These are phyloP conservation scores for Glossophaga mutica DNA, from an alignment of 2,797 vertebrate species.

Conservation along the genomic window DNA sequence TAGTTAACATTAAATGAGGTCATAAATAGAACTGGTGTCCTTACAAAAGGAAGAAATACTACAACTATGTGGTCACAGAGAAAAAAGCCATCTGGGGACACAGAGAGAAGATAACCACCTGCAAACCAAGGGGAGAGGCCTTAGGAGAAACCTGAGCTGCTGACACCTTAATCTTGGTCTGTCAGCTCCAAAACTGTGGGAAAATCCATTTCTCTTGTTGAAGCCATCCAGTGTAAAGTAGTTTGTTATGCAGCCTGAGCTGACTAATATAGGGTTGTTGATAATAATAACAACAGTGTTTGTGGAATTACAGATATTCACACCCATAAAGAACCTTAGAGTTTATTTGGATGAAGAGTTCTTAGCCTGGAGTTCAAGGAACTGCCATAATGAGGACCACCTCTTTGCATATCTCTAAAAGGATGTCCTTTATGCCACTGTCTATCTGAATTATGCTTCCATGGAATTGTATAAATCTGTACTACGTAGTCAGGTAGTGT, in stretches of 20 bases:
- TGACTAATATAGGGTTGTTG: neutral
- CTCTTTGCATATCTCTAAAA: neutral
- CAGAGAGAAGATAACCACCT: neutral
- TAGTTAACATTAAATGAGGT: neutral
- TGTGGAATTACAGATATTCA: conserved; percentile 10
- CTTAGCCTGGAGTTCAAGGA: neutral
- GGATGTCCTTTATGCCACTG: neutral
- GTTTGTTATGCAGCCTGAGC: neutral
- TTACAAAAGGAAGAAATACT: neutral
- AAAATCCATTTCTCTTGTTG: neutral
- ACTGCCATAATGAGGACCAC: neutral
- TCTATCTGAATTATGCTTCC: neutral
- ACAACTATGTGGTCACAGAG: neutral
- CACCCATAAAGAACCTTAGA: neutral
- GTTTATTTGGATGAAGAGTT: neutral
- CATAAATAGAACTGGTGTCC: neutral
- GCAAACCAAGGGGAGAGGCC: neutral
- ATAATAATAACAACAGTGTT: neutral
- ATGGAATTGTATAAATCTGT: neutral
- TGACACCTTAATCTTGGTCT: neutral
- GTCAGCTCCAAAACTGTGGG: neutral
- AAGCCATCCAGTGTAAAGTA: neutral
- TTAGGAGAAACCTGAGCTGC: neutral
- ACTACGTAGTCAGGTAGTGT: neutral
- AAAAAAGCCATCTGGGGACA: neutral